Base-by-base conservation (phyloP, 2,113 vertebrate species). In the Oxygymnocypris stewartii region DNA sequence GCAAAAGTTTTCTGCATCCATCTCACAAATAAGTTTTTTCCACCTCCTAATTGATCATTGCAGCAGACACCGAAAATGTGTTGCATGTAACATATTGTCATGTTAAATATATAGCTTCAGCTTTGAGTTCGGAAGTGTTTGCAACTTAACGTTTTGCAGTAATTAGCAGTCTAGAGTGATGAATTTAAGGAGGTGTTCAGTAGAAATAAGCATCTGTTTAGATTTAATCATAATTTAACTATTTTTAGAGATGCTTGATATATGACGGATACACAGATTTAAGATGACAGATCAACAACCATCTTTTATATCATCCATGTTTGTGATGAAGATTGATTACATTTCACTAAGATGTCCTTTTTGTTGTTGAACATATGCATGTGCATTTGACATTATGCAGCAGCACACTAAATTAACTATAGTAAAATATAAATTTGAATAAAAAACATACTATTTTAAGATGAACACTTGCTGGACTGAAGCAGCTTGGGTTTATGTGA, bases 171-270 rank as follows among this genome's bases (percentile, higher is more conserved):
- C 44, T n/a, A 49, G 35, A 85, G 47, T 4, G 18, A 65, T 10
- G 35, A 31, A 67, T 67, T 85, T 37, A 73, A 73, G 77, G n/a
- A 44, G 65, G 67, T 81, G 63, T 80, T 81, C 40, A 35, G 44
- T 57, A 69, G 79, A 73, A 59, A 74, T 25, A 79, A 79, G 47
- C 84, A 85, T 85, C 84, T 86, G 85, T 85, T 79, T 31, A 79
- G 49, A 51, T 23, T 61, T 63, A 35, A 82, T 61, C 78, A 75
- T 75, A 69, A 82, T 82, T 65, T 2, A 65, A 47, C 3, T 86
- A 69, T 51, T 82, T 67, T 23, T 71, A 49, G 42, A 71, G 42
- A 71, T 8, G 28, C 44, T 11, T 23, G 14, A 82, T 16, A 2
- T 49, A 10, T 69, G 80, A 80, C 23, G 13, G 35, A 28, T 28